Percentiles rank a stretch among this genome's conserved stretches.
Conservation (phyloP, 2,113 vertebrate genomes). For the Tor tambroides region DNA sequence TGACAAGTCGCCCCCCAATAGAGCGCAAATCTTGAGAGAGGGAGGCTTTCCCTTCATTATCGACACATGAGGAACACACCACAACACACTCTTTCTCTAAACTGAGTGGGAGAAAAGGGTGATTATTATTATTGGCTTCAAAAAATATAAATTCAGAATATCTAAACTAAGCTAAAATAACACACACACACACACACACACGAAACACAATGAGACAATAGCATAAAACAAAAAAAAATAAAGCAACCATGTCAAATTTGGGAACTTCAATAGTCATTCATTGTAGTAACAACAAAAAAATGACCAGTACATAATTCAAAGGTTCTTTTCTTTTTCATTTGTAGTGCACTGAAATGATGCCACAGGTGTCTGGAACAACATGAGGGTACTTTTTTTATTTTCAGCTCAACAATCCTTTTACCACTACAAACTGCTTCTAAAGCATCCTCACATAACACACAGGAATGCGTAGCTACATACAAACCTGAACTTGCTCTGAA, state of each 20-base stretch:
- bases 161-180: background rate
- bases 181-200: too few species aligned
- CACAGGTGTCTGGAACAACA: background rate
- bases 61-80: constrained; percentile 92
- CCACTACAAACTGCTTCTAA: background rate
- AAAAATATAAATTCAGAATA: background rate
- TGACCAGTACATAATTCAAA: background rate
- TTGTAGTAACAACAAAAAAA: too few species aligned
- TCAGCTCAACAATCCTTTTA: background rate
- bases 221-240: background rate
- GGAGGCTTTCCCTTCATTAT: constrained; percentile 77
- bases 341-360: background rate
- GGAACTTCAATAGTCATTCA: background rate
- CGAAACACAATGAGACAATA: too few species aligned
- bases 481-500: constrained; percentile 93
- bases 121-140: background rate
- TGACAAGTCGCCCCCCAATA: constrained; percentile 84
- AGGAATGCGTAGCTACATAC: constrained; percentile 7
- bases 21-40: constrained; percentile 78
- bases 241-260: background rate
- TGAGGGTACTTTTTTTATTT: background rate
- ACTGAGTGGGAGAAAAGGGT: constrained; percentile 67
- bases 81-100: constrained; percentile 82
- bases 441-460: background rate
- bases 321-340: background rate